phyloP scores from a whole-genome alignment of 2,113 vertebrate species.

The Corythornis cristatus region DNA sequence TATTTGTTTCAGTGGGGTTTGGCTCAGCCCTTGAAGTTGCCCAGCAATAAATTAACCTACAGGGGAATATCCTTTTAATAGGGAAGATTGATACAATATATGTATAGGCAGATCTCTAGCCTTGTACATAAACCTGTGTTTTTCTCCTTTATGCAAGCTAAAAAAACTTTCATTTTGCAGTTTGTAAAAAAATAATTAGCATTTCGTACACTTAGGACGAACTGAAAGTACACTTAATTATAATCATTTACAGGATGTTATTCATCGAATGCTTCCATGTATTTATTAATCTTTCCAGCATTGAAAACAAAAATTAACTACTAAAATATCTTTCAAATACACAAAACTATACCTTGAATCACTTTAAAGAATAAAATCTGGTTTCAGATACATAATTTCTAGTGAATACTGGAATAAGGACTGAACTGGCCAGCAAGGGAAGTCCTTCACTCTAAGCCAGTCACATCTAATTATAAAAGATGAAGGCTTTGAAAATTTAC shows the following conservation, averaged over 20 bases:
- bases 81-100: background rate
- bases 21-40: background rate
- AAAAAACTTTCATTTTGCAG: conserved; percentile 38
- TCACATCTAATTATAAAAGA: conserved; percentile 83
- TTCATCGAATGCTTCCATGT: conserved; percentile 29
- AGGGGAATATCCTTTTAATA: conserved; percentile 29
- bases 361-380: conserved; percentile 57
- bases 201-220: conserved; percentile 54
- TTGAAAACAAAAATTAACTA: conserved; percentile 67
- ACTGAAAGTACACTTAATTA: conserved; percentile 59
- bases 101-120: background rate
- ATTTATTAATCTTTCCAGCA: conserved; percentile 68
- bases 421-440: conserved; percentile 60
- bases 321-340: conserved; percentile 54
- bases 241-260: conserved; percentile 57
- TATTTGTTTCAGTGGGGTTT: background rate
- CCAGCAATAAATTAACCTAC: conserved; percentile 35
- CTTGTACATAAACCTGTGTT: background rate
- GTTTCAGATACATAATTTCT: conserved; percentile 63
- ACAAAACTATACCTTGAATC: conserved; percentile 39
- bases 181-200: conserved; percentile 59
- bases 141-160: background rate
- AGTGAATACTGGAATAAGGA: conserved; percentile 52
- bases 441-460: conserved; percentile 74
- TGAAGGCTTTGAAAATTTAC: conserved; percentile 82